Percentiles rank a stretch among this genome's conserved stretches.
phyloP scores from a whole-genome alignment of 2,888 invertebrate species.

The Imbricaverruca yamaguchii region DNA sequence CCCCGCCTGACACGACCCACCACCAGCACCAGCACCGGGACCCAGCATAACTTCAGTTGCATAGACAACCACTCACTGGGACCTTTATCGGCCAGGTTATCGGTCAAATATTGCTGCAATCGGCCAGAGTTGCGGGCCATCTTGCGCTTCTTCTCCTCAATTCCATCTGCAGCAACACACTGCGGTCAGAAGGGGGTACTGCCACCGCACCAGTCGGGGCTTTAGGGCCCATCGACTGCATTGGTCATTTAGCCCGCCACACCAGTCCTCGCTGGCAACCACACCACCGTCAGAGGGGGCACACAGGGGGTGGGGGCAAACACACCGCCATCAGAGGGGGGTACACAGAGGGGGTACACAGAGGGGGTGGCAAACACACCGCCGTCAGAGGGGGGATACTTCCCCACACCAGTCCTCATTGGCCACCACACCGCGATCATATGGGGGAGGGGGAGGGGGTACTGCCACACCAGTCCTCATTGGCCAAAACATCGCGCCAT shows the following conservation, averaged over 20 bases:
- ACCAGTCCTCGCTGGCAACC: neutral
- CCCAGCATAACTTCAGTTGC: too few species aligned
- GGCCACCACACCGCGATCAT: too few species aligned
- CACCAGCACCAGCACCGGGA: neutral
- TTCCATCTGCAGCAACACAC: neutral
- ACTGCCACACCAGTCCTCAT: neutral
- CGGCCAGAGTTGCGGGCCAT: conserved; percentile 15
- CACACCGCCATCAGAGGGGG: too few species aligned
- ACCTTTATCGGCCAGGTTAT: neutral
- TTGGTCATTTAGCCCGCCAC: too few species aligned
- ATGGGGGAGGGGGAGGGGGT: neutral
- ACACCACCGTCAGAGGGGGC: too few species aligned
- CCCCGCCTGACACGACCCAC: neutral
- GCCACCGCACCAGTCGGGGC: neutral
- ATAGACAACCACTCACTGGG: neutral
- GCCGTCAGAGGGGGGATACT: too few species aligned
- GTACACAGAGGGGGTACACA: too few species aligned
- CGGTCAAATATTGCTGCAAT: neutral
- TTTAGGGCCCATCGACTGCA: too few species aligned
- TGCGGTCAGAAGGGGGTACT: neutral
- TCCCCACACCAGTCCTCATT: too few species aligned
- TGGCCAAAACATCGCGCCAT: neutral
- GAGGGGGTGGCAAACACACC: too few species aligned
- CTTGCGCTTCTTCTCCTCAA: conserved; percentile 16
- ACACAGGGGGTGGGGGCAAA: too few species aligned